Evolutionary conservation across 1,140 invertebrate species (phyloP).

Genomic region (Drosophila nikananu): DNA sequence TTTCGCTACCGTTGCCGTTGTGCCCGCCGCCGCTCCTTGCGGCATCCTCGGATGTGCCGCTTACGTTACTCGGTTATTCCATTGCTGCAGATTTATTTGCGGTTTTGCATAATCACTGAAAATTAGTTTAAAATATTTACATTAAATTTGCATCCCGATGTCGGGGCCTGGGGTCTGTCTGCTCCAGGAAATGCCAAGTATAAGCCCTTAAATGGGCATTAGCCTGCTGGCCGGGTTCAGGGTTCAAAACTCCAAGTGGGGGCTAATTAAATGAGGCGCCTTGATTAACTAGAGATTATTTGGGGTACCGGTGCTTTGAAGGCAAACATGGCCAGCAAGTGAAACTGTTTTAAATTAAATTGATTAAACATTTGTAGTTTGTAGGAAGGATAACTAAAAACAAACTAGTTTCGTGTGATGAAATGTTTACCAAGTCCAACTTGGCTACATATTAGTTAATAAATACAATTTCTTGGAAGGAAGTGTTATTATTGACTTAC

Average conservation of each 20-base stretch:
- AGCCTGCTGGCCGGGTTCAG: conserved; percentile 11
- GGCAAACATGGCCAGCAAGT: not conserved
- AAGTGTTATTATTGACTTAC: conserved; percentile 14
- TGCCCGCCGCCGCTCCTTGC: conserved; percentile 11
- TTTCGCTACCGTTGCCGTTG: conserved; percentile 39
- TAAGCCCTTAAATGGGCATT: conserved; percentile 48
- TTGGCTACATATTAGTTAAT: not conserved
- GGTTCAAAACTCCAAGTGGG: not conserved
- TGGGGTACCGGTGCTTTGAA: not conserved
- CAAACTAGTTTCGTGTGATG: not conserved
- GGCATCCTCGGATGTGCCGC: conserved; percentile 24
- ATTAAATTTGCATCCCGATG: conserved; percentile 79
- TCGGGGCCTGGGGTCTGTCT: conserved; percentile 23
- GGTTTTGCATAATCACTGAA: conserved; percentile 82
- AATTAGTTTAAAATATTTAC: conserved; percentile 83
- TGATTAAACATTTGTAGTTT: not conserved
- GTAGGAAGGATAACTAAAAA: not conserved
- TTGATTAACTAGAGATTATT: conserved; percentile 33
- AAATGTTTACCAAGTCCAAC: not conserved
- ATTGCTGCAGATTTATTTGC: conserved; percentile 82
- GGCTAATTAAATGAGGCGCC: conserved; percentile 29
- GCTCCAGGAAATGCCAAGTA: conserved; percentile 31
- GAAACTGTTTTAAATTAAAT: not conserved
- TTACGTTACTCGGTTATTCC: conserved; percentile 52
- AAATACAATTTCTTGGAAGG: not conserved